These are phyloP conservation scores for Tachyglossus aculeatus DNA, from an alignment of 2,797 vertebrate species.

Conservation along the genomic window DNA sequence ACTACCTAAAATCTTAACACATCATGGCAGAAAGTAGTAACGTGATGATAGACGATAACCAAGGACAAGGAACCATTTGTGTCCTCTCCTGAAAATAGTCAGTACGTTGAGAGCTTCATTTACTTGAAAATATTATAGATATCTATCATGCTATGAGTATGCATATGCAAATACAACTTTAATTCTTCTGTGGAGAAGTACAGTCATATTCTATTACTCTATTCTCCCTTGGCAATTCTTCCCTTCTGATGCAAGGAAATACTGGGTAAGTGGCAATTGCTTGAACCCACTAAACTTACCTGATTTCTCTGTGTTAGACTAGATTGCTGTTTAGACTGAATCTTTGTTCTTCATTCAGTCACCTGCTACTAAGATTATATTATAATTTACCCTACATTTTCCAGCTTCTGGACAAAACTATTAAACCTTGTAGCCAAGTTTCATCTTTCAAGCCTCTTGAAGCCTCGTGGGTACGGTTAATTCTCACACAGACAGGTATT, in stretches of 20 bases:
- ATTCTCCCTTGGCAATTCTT: neutral
- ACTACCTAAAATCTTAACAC: neutral
- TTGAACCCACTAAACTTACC: too few relatives aligned
- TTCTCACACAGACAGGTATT: too few relatives aligned
- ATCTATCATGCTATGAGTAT: constrained; percentile 2
- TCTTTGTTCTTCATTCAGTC: too few relatives aligned
- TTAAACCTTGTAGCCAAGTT: too few relatives aligned
- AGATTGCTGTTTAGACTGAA: too few relatives aligned
- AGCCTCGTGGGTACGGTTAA: too few relatives aligned
- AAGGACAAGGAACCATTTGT: neutral
- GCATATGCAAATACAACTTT: neutral
- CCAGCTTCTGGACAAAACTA: too few relatives aligned
- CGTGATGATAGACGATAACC: neutral
- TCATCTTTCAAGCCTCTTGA: too few relatives aligned
- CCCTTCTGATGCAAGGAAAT: neutral
- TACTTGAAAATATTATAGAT: neutral
- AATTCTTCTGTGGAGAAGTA: neutral
- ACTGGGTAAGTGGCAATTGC: neutral
- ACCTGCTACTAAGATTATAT: too few relatives aligned
- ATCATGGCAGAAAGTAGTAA: neutral
- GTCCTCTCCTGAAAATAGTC: neutral
- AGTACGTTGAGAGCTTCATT: neutral
- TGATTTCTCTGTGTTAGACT: too few relatives aligned
- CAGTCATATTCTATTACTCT: too few relatives aligned
- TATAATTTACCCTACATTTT: too few relatives aligned